Percentiles rank a stretch among this genome's conserved stretches.
phyloP scores from a whole-genome alignment of 2,113 vertebrate species.

The Pseudopodoces humilis region DNA sequence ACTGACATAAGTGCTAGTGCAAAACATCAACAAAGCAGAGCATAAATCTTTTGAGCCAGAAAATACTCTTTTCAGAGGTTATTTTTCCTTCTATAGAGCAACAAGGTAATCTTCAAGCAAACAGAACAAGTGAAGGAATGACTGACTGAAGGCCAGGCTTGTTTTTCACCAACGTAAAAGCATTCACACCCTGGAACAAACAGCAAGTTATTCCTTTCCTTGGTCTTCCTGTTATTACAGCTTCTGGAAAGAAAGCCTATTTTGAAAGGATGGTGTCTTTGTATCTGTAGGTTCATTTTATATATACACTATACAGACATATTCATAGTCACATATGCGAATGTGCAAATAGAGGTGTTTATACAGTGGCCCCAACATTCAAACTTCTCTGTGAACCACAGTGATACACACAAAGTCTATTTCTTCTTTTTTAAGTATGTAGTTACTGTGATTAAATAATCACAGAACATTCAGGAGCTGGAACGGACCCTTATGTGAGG shows the following conservation, averaged over 20 bases:
- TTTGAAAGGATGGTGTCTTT: neutral
- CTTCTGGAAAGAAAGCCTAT: neutral
- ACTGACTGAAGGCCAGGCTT: neutral
- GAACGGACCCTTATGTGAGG: accelerated
- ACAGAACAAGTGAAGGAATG: neutral
- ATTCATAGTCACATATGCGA: neutral
- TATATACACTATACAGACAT: neutral
- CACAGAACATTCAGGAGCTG: neutral
- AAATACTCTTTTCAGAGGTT: neutral
- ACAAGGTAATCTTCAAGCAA: conserved; percentile 46
- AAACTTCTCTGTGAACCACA: neutral
- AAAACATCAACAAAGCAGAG: conserved; percentile 32
- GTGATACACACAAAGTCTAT: neutral
- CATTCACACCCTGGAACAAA: neutral
- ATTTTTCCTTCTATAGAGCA: neutral
- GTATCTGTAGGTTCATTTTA: neutral
- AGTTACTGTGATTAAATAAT: neutral
- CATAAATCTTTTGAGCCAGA: conserved; percentile 37
- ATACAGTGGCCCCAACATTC: neutral
- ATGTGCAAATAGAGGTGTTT: neutral
- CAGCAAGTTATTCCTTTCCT: neutral
- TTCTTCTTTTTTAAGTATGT: neutral
- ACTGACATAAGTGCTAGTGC: conserved; percentile 14
- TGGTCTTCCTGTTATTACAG: conserved; percentile 22
- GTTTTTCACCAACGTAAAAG: neutral